phyloP scores from a whole-genome alignment of 2,888 invertebrate genomes.

The Stegana nigrithorax region DNA sequence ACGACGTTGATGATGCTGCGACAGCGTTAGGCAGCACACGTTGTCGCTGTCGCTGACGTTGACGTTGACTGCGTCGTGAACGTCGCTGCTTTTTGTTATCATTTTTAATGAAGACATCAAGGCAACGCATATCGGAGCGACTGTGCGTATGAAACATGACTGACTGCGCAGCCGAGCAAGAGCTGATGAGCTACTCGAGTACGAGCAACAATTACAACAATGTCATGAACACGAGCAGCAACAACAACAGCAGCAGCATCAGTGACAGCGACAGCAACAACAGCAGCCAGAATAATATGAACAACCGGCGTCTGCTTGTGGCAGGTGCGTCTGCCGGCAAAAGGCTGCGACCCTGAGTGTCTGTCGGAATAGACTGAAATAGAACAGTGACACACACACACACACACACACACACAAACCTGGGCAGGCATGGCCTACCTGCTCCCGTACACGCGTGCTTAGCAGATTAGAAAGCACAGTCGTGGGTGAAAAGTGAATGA shows the following conservation, averaged over 20 bases:
- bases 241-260: neutral
- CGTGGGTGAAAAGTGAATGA: neutral
- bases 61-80: neutral
- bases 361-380: neutral
- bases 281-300: too few relatives aligned
- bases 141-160: neutral
- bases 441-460: too few relatives aligned
- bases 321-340: neutral
- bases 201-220: neutral
- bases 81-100: too few relatives aligned
- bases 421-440: too few relatives aligned
- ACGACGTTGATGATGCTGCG: neutral
- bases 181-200: neutral
- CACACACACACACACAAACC: neutral
- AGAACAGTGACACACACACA: neutral
- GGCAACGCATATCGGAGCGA: too few relatives aligned
- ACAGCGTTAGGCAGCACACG: neutral
- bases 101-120: neutral
- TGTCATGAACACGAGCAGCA: neutral
- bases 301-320: neutral
- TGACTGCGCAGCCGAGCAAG: neutral
- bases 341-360: neutral
- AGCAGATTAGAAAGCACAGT: too few relatives aligned
- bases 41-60: neutral
- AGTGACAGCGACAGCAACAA: neutral